Base-by-base conservation (phyloP, 1,140 invertebrate genomes). In the Apocrypta bakeri region DNA sequence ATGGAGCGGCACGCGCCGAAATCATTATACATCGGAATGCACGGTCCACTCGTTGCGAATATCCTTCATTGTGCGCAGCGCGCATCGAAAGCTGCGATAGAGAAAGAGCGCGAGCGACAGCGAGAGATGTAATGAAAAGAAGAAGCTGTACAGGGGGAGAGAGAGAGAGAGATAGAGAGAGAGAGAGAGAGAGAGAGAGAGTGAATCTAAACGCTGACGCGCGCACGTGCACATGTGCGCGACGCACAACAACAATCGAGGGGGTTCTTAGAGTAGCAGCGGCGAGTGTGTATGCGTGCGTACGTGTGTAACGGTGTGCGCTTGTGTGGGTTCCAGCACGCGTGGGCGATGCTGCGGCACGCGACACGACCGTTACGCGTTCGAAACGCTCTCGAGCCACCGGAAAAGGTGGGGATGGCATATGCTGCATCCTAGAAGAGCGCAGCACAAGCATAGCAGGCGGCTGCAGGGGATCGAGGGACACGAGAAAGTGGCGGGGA, bases 261-360 rank as follows among this genome's bases (percentile, higher is more conserved):
- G 48, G 48, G 48, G 48, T 56, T 56, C 48, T 56, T 56, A 56
- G 17, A 56, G 48, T 17, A 17, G 48, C 48, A 6, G 48, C 17
- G 7, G 21, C 48, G 48, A 56, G 48, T 1, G 37, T 21, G 24
- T 42, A 29, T 24, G 24, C 42, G 37, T 21, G 76, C 87, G 88
- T 87, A 89, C 89, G 90, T 89, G 90, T 91, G 90, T 29, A 9
- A 37, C 3, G 9, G 33, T 1, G 83, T 48, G 79, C 82, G 82
- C 72, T 63, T 84, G 88, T 86, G 87, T 88, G 87, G 87, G 89
- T 87, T 85, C 79, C 79, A 88, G 89, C 88, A 89, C 90, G 91
- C 91, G 91, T 92, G 90, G 91, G 91, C 90, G 91, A 91, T 89
- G 90, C 89, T 90, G 84, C 86, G 91, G 91, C 91, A 92, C 91